phyloP scores from a whole-genome alignment of 1,140 invertebrate genomes.

The Aphelinus certus region DNA sequence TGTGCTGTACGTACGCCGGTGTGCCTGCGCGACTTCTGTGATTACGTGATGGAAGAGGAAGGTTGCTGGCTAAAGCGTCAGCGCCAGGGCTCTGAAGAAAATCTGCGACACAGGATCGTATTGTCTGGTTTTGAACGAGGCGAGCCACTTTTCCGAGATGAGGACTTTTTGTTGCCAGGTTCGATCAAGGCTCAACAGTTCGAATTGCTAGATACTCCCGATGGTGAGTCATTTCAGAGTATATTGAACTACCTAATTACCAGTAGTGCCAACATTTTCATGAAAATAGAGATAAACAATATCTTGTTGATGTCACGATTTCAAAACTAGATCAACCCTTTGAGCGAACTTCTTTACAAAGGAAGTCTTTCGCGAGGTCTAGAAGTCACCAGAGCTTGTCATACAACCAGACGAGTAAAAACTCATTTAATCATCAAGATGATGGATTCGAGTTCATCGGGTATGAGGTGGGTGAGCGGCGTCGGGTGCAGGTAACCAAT shows the following conservation, averaged over 20 bases:
- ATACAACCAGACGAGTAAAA: too few species aligned
- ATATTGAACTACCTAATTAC: too few species aligned
- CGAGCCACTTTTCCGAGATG: conserved; percentile 25
- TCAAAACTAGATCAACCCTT: too few species aligned
- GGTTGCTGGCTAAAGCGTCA: conserved; percentile 63
- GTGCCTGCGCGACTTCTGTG: conserved; percentile 67
- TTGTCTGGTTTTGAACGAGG: background rate
- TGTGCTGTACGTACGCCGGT: conserved; percentile 62
- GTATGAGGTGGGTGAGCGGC: conserved; percentile 60
- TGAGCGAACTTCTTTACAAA: too few species aligned
- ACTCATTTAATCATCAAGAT: background rate
- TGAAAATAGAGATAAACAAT: too few species aligned
- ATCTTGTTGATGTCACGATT: too few species aligned
- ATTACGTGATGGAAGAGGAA: conserved; percentile 66
- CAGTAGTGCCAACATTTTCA: too few species aligned
- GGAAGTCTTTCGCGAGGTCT: too few species aligned
- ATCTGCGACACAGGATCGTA: background rate
- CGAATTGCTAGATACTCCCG: conserved; percentile 2
- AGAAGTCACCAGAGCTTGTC: too few species aligned
- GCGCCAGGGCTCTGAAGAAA: conserved; percentile 46
- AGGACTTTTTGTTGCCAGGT: conserved; percentile 17
- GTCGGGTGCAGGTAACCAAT: conserved; percentile 65
- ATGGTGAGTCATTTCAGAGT: background rate
- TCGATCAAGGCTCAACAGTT: conserved; percentile 20
- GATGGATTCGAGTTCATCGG: conserved; percentile 46